Conservation (phyloP, 2,888 invertebrate species). For the Nasonia oneida region DNA sequence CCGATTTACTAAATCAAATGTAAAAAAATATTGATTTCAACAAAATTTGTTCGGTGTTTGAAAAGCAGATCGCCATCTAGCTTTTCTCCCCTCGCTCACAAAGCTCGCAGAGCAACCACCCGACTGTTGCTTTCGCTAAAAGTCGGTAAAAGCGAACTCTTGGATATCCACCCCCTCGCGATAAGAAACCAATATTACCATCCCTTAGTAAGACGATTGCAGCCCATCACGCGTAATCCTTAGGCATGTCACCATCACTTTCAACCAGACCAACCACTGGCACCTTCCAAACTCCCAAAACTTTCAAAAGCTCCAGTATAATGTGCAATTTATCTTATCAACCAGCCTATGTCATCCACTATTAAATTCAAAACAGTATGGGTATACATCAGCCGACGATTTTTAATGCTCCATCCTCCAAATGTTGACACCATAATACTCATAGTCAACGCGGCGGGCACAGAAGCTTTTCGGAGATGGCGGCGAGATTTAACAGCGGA, state of each 20-base stretch:
- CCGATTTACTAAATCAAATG: too few species aligned
- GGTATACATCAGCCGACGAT: conserved; percentile 4
- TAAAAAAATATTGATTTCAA: background rate
- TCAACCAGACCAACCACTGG: background rate
- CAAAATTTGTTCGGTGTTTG: background rate
- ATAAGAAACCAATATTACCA: background rate
- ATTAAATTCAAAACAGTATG: background rate
- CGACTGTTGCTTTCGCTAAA: background rate
- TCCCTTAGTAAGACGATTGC: background rate
- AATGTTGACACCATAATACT: background rate
- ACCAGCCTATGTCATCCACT: background rate
- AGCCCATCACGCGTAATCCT: background rate
- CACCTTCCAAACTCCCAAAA: background rate
- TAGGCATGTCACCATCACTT: background rate
- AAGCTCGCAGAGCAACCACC: background rate
- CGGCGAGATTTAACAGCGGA: conserved; percentile 47
- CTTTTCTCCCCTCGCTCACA: background rate
- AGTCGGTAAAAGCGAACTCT: background rate
- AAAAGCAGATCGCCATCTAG: background rate
- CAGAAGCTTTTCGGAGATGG: conserved; percentile 22
- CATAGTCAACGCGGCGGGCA: background rate
- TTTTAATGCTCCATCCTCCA: conserved; percentile 2
- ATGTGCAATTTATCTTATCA: background rate
- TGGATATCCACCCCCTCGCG: background rate
- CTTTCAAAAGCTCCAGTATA: background rate